Evolutionary conservation across 2,113 vertebrate species (phyloP), one percentile per base, ranked within the genome.

Genomic region (Isurus oxyrinchus): DNA sequence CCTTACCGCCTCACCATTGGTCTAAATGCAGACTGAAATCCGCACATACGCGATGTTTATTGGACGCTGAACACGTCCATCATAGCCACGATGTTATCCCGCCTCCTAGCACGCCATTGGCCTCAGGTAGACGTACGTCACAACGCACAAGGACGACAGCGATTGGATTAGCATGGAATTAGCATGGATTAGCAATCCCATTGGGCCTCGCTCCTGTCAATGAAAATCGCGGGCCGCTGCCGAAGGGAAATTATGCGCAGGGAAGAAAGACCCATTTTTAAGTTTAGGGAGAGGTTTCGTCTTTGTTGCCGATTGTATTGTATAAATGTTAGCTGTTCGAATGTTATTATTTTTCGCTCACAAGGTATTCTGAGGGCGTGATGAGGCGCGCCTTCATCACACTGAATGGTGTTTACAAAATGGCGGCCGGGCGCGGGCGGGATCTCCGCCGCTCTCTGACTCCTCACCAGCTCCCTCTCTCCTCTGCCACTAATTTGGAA

Each of bases 111-210:
- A 3, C 23, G 11, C 8, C 21, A 96, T 96, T 96, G 97, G 96
- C 57, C 14, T 0, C 4, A 53, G 14, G 27, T 4, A 3, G 13
- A 3, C 0, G 0, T 3, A 7, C 35, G 76, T 40, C 11, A n/a
- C 76, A 4, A 5, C 4, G 14, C n/a, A n/a, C 2, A 13, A 13
- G 76, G 76, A 3, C 31, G 69, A 31, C 25, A 72, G 69, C 27
- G 76, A 21, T 21, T 84, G 79, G 79, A 5, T 19, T 4, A 4
- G 4, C 2, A 11, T 0, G 76, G 2, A 14, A 1, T n/a, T n/a
- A n/a, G n/a, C n/a, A n/a, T n/a, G n/a, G n/a, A n/a, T n/a, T 4
- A 0, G 11, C 72, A 31, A 1, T 14, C 14, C 55, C 23, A 55
- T 88, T 91, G 88, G 88, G 2, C 14, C 16, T 31, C 14, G 5